Evolutionary conservation across 2,888 invertebrate genomes (phyloP).

Genomic region (Alviniconcha strummeri): DNA sequence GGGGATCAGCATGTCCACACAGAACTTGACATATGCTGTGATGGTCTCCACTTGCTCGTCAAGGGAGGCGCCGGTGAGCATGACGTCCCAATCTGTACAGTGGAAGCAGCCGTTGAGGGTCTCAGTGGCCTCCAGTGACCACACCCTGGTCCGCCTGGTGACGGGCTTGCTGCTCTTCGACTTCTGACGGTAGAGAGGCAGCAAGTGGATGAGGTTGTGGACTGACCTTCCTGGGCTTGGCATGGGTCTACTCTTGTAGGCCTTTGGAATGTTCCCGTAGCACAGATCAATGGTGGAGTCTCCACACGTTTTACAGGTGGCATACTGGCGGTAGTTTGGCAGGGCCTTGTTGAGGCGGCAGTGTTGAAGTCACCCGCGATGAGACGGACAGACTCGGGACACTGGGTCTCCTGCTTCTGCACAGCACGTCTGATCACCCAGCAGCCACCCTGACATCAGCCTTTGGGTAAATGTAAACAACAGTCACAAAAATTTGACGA

Average conservation of each 20-base stretch:
- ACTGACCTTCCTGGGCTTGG: neutral
- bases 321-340: neutral
- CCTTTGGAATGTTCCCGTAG: neutral
- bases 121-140: neutral
- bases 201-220: neutral
- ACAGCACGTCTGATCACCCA: neutral
- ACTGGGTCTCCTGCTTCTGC: neutral
- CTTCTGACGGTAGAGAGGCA: neutral
- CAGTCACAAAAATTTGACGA: neutral
- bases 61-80: too few species aligned
- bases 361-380: neutral
- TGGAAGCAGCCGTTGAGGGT: neutral
- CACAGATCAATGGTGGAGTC: neutral
- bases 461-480: neutral
- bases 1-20: too few species aligned
- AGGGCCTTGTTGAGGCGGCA: neutral
- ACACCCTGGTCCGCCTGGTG: neutral
- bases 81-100: neutral
- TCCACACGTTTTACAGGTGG: neutral
- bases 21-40: too few species aligned
- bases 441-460: neutral
- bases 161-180: neutral
- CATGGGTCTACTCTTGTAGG: neutral
- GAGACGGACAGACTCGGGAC: neutral
- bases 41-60: too few species aligned